Percentiles rank a stretch among this genome's conserved stretches.
phyloP scores from a whole-genome alignment of 2,888 invertebrate species.

The Spilosoma lubricipeda region DNA sequence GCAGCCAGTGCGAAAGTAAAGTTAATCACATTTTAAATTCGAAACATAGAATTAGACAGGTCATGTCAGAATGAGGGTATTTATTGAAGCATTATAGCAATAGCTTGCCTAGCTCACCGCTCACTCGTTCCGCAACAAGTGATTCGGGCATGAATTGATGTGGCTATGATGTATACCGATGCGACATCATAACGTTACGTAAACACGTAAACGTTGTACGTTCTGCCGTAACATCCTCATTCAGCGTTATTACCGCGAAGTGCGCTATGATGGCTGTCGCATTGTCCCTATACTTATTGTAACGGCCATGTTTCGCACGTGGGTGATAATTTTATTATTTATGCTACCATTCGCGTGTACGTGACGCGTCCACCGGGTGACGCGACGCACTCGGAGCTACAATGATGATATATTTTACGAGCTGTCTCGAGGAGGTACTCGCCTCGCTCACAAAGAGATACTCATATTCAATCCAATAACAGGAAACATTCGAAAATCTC shows the following conservation, averaged over 20 bases:
- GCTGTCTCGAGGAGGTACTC: conserved; percentile 33
- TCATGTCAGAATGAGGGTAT: neutral
- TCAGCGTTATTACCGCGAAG: conserved; percentile 16
- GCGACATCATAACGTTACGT: neutral
- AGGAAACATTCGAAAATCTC: conserved; percentile 52
- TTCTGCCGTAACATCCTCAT: conserved; percentile 9
- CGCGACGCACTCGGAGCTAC: conserved; percentile 3
- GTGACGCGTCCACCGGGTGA: conserved; percentile 14
- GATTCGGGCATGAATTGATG: neutral
- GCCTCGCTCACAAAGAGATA: conserved; percentile 37
- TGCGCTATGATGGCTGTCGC: conserved; percentile 13
- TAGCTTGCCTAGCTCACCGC: neutral
- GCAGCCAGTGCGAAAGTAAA: neutral
- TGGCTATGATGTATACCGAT: neutral
- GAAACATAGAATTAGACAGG: neutral
- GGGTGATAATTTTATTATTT: conserved; percentile 41
- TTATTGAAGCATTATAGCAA: neutral
- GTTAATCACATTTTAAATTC: conserved; percentile 3
- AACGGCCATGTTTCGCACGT: conserved; percentile 27
- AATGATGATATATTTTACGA: conserved; percentile 37
- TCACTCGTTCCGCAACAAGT: conserved; percentile 11
- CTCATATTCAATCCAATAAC: conserved; percentile 61
- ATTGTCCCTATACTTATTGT: conserved; percentile 19
- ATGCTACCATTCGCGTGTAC: conserved; percentile 32
- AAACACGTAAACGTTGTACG: conserved; percentile 14